Base-by-base conservation (phyloP, 2,797 vertebrate genomes). In the Podarcis siculus region DNA sequence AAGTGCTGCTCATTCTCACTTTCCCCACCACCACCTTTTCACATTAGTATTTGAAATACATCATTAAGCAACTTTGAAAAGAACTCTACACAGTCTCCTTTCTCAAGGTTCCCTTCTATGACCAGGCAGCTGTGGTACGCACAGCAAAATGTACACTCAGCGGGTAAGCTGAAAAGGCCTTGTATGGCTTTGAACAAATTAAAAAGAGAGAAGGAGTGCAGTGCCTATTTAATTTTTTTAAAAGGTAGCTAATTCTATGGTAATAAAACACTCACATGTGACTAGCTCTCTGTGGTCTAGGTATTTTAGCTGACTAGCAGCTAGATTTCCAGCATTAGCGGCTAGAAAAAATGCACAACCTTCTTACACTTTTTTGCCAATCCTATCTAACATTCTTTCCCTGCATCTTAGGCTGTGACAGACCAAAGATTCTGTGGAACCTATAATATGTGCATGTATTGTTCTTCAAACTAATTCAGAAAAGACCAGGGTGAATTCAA, bases 31-130 rank as follows among this genome's bases (percentile, higher is more conserved):
- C 8, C 9, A 37, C 67, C 49, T 30, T 69, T 86, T 4, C 72
- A 1, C 13, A 0, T 55, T 13, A 32, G 81, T 86, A 79, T 92
- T 92, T 0, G 75, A 90, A 89, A 90, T 39, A 42, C 64, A 90
- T 86, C 67, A 4, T 71, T 90, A 84, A 88, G 81, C 81, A 92
- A 5, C 89, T 86, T 49, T 86, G 91, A 89, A 92, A 82, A 85
- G 2, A 61, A 32, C 73, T 66, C 37, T 72, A 58, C 71, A 45
- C 35, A 42, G 49, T 79, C 84, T 87, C 25, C n/a, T 2, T 83
- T 90, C 90, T 92, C 84, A 81, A 91, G 92, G 92, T 69, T 90
- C 17, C 67, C 64, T 77, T 86, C 89, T 64, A 0, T 2, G 49
- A 67, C 49, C 21, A 55, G 58, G 81, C 85, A 79, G 88, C 67